Evolutionary conservation across 2,797 vertebrate genomes (phyloP).

Genomic region (Etheostoma perlongum): DNA sequence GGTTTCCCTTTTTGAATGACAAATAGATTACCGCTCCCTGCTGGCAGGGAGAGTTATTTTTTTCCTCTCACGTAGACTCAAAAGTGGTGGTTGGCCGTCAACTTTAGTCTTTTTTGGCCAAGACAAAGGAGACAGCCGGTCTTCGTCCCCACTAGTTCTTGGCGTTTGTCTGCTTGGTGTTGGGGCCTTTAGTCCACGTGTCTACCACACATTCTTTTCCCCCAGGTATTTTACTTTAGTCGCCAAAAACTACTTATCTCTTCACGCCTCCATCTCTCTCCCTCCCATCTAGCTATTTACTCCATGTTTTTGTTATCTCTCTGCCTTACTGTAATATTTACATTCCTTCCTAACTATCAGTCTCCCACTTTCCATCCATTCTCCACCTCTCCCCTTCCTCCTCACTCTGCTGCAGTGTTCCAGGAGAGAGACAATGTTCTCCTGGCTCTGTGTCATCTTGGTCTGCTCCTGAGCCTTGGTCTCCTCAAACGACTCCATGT

Average conservation of each 20-base stretch:
- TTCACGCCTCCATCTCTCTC: no score
- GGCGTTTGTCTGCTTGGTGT: no score
- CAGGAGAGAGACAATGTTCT: conserved; percentile 88
- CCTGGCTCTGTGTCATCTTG: conserved; percentile 85
- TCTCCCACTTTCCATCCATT: not conserved
- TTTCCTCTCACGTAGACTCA: no score
- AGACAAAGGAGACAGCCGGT: no score
- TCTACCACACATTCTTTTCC: not conserved
- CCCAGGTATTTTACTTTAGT: no score
- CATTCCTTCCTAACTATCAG: not conserved
- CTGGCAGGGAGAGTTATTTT: no score
- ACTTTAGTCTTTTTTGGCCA: no score
- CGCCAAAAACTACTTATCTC: not conserved
- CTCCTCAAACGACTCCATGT: conserved; percentile 90
- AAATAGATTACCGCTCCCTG: no score
- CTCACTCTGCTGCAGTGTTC: conserved; percentile 90
- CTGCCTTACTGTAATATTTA: not conserved
- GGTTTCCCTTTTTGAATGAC: no score
- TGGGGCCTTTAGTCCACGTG: not conserved
- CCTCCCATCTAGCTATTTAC: not conserved
- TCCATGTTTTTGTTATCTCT: not conserved
- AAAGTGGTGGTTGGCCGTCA: no score
- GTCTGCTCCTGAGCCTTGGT: conserved; percentile 85
- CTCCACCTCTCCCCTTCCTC: not conserved
- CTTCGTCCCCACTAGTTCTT: no score